Evolutionary conservation across 2,888 invertebrate genomes (phyloP).

Genomic region (Rhopalosiphum nymphaeae): DNA sequence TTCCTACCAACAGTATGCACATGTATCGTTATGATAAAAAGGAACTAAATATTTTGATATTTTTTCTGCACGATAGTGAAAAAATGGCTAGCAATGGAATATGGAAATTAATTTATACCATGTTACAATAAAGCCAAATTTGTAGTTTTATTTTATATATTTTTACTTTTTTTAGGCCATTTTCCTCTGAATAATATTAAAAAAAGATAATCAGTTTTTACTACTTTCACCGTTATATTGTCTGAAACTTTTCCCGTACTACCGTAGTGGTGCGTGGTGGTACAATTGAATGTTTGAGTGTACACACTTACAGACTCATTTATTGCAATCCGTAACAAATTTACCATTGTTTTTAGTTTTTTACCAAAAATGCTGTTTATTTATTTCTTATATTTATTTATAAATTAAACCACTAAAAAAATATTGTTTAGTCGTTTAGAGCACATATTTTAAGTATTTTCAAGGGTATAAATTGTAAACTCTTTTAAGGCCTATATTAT

Average conservation of each 20-base stretch:
- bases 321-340: background rate
- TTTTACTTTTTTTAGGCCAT: background rate
- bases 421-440: background rate
- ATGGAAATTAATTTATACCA: background rate
- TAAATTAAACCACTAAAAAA: background rate
- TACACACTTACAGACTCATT: no score
- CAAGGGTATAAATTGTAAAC: background rate
- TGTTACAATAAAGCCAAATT: no score
- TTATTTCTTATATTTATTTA: background rate
- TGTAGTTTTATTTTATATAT: background rate
- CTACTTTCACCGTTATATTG: background rate
- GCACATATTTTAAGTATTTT: background rate
- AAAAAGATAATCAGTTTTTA: background rate
- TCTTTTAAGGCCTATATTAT: background rate
- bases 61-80: no score
- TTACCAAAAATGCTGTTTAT: background rate
- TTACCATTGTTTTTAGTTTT: background rate
- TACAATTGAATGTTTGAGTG: no score
- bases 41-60: background rate
- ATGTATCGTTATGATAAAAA: background rate
- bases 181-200: background rate
- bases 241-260: background rate
- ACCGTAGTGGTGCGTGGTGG: background rate
- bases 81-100: no score
- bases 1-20: background rate